phyloP scores from a whole-genome alignment of 2,113 vertebrate species.

The Phalacrocorax brasilianus region DNA sequence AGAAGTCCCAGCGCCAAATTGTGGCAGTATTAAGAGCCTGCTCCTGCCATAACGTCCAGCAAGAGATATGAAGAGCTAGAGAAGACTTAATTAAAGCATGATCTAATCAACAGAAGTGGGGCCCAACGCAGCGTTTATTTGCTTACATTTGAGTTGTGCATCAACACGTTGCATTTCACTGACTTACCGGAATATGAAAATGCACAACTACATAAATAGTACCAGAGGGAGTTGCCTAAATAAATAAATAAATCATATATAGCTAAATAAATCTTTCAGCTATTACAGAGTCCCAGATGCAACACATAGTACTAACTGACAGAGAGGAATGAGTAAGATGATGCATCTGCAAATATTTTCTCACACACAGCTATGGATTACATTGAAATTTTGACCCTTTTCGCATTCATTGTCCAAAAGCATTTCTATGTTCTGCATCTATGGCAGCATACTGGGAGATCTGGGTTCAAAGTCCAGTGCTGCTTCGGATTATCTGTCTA shows the following conservation, averaged over 20 bases:
- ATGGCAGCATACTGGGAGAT: neutral
- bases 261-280: conserved; percentile 30
- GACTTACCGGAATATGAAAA: conserved; percentile 12
- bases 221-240: conserved; percentile 22
- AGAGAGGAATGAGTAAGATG: conserved; percentile 10
- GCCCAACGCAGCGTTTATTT: neutral
- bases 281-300: neutral
- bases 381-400: neutral
- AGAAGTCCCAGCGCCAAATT: neutral
- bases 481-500: neutral
- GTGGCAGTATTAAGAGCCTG: neutral
- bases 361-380: neutral
- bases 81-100: neutral
- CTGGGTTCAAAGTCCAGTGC: neutral
- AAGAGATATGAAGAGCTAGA: neutral
- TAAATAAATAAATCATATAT: neutral
- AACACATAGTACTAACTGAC: neutral
- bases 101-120: neutral
- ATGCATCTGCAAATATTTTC: neutral
- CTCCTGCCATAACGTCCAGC: neutral
- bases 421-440: neutral
- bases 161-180: neutral
- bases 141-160: neutral
- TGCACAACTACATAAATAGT: neutral
- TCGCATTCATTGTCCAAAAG: neutral